Conservation (phyloP, 92 coral and sea anemone species). For the Phenganax marumi region DNA sequence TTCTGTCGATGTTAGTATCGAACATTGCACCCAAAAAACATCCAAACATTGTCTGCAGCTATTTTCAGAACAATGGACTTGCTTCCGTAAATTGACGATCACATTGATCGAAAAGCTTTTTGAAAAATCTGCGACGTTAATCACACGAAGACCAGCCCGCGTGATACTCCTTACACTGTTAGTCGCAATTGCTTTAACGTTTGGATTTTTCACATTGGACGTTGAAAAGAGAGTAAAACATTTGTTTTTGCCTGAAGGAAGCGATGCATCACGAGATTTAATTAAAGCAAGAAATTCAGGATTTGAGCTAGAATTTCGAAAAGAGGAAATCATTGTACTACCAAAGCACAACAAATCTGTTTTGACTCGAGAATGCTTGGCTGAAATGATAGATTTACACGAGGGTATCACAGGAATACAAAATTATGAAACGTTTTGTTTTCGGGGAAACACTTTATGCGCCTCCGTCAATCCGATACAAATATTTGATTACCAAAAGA, state of each 20-base stretch:
- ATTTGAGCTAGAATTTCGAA: conserved; percentile 20
- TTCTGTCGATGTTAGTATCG: no score
- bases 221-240: background rate
- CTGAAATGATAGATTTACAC: conserved; percentile 33
- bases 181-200: conserved; percentile 2
- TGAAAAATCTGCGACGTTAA: conserved; percentile 5
- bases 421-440: background rate
- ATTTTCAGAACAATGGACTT: background rate
- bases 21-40: no score
- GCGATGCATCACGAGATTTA: conserved; percentile 16
- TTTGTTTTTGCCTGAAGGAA: conserved; percentile 26
- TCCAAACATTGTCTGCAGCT: background rate
- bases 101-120: conserved; percentile 1
- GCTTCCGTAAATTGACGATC: background rate
- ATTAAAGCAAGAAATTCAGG: background rate
- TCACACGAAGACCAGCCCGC: conserved; percentile 6
- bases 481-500: conserved; percentile 22
- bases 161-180: background rate
- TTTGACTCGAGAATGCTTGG: conserved; percentile 21
- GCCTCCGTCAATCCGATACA: background rate
- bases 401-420: background rate
- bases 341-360: conserved; percentile 9
- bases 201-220: conserved; percentile 1
- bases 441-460: background rate
- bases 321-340: conserved; percentile 17